A percentile compares a stretch with the other conserved stretches of the same genome.
phyloP scores from a whole-genome alignment of 2,888 invertebrate species.

The Scaptomyza tumidula region DNA sequence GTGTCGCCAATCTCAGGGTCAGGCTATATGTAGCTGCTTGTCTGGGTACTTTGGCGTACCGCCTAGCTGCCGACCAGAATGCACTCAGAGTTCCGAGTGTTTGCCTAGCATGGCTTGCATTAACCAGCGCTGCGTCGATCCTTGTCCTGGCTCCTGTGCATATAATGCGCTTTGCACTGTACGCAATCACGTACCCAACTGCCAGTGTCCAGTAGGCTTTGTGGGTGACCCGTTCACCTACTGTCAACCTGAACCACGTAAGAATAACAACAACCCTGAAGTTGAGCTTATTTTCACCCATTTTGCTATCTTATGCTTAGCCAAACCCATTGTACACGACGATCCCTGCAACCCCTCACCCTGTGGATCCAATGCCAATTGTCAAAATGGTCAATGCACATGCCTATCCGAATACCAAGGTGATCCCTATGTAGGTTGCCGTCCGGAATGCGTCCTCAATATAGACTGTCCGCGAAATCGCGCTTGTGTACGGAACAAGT shows the following conservation, averaged over 20 bases:
- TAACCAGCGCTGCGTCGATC: constrained; percentile 90
- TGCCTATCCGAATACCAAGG: constrained; percentile 90
- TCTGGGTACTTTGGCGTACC: constrained; percentile 89
- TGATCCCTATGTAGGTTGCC: constrained; percentile 90
- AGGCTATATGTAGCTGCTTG: constrained; percentile 88
- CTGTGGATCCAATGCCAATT: constrained; percentile 90
- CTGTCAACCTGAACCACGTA: constrained; percentile 86
- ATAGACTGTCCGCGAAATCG: constrained; percentile 89
- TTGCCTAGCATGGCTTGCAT: constrained; percentile 90
- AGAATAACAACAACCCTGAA: constrained; percentile 84
- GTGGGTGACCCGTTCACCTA: constrained; percentile 90
- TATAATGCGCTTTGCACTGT: constrained; percentile 87
- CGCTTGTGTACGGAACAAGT: constrained; percentile 90
- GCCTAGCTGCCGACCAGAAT: constrained; percentile 89
- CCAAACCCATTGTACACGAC: constrained; percentile 72
- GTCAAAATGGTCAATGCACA: constrained; percentile 88
- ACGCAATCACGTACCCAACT: constrained; percentile 90
- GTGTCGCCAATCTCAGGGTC: constrained; percentile 87
- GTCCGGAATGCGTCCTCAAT: constrained; percentile 92
- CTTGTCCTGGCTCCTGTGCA: constrained; percentile 92
- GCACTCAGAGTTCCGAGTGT: constrained; percentile 90
- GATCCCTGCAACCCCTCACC: constrained; percentile 88
- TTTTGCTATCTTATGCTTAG: constrained; percentile 33
- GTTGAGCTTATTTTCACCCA: neutral
- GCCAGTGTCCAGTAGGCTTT: constrained; percentile 89